phyloP scores from a whole-genome alignment of 1,140 invertebrate genomes.

The Drosophila ananassae region DNA sequence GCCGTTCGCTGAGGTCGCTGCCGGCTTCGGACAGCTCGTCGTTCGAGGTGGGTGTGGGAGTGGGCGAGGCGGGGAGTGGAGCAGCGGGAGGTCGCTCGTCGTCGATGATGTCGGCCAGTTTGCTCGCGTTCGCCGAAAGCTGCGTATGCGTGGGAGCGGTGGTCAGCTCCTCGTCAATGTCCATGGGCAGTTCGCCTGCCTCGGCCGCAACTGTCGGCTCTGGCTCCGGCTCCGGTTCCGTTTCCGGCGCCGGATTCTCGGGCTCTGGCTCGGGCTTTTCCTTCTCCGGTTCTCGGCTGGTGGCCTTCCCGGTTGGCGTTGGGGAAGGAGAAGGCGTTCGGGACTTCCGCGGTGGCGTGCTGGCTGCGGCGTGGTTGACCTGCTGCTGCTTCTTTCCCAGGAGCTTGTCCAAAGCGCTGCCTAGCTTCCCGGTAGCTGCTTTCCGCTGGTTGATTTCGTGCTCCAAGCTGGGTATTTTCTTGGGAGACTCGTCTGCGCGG shows the following conservation, averaged over 20 bases:
- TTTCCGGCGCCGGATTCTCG: conserved; percentile 10
- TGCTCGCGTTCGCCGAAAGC: conserved; percentile 60
- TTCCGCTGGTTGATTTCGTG: conserved; percentile 76
- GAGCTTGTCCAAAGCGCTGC: conserved; percentile 70
- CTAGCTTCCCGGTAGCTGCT: conserved; percentile 60
- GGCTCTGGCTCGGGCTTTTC: not conserved
- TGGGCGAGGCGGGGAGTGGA: conserved; percentile 73
- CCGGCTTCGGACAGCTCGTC: conserved; percentile 58
- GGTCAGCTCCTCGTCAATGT: conserved; percentile 78
- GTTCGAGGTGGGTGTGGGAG: conserved; percentile 66
- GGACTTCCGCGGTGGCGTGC: conserved; percentile 8
- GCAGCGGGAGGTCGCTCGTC: conserved; percentile 77
- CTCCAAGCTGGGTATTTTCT: conserved; percentile 64
- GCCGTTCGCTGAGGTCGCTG: conserved; percentile 47
- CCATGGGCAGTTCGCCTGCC: conserved; percentile 75
- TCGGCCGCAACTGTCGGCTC: conserved; percentile 35
- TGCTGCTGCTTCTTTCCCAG: conserved; percentile 77
- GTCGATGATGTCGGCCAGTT: conserved; percentile 66
- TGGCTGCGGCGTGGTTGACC: conserved; percentile 41
- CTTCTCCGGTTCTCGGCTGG: conserved; percentile 3
- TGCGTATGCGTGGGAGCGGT: conserved; percentile 74
- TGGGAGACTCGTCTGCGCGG: conserved; percentile 59
- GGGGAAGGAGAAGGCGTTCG: conserved; percentile 4
- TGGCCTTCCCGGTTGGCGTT: conserved; percentile 1
- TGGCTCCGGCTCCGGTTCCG: not conserved